A percentile compares a stretch with the other conserved stretches of the same genome.
Evolutionary conservation across 2,888 invertebrate species (phyloP).

Genomic region (Cephus nigrinus): DNA sequence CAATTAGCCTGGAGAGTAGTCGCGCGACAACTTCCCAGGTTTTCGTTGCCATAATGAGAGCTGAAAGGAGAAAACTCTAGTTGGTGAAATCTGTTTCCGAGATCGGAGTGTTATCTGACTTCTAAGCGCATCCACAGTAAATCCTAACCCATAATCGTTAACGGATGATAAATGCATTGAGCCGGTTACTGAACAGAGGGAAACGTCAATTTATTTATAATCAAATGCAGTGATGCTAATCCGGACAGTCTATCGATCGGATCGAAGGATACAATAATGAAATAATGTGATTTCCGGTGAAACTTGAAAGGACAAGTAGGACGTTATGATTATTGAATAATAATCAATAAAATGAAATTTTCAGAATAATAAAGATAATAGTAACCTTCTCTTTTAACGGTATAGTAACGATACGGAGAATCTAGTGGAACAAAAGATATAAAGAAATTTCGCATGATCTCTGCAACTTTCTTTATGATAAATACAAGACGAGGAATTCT

Average conservation of each 20-base stretch:
- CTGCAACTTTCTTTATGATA: conserved; percentile 10
- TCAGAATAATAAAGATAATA: not conserved
- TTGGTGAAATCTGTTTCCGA: conserved; percentile 14
- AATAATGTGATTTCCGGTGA: not conserved
- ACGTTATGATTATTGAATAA: not conserved
- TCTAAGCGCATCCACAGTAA: not conserved
- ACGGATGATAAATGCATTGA: not conserved
- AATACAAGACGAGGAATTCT: conserved; percentile 32
- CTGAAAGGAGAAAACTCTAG: conserved; percentile 28
- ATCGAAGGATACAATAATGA: not conserved
- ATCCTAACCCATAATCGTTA: not conserved
- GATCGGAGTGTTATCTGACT: not conserved
- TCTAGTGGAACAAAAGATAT: not conserved
- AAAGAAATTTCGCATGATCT: not conserved
- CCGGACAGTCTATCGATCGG: not conserved
- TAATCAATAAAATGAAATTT: not conserved
- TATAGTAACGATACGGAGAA: not conserved
- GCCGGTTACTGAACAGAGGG: not conserved
- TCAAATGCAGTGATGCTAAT: not conserved
- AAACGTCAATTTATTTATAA: not conserved
- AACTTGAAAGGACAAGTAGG: not conserved
- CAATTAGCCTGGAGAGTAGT: not conserved
- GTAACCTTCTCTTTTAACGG: not conserved
- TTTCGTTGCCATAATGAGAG: conserved; percentile 24
- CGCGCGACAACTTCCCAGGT: conserved; percentile 20